Percentiles rank a stretch among this genome's conserved stretches.
Evolutionary conservation across 2,797 vertebrate species (phyloP).

Genomic region (Pangasius sanitwongsei): DNA sequence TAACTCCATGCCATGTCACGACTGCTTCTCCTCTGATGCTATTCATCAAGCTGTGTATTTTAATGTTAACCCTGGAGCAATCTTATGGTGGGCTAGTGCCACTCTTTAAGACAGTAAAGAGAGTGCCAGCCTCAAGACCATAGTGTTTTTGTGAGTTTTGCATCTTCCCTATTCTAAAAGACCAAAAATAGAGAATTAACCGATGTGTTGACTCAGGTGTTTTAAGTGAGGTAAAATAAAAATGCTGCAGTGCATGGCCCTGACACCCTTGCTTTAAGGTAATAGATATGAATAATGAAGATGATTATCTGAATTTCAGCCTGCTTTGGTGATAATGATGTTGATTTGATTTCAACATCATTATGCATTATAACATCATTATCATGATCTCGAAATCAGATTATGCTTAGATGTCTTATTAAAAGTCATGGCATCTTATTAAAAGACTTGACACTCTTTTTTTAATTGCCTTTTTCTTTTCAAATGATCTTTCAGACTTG

Average conservation of each 20-base stretch:
- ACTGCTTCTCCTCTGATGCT: slow-evolving; percentile 44
- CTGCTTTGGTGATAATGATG: slow-evolving; percentile 30
- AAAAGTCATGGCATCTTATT: slow-evolving; percentile 47
- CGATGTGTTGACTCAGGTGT: background rate
- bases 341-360: background rate
- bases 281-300: slow-evolving; percentile 5
- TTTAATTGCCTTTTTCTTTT: slow-evolving; percentile 65
- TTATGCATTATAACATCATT: slow-evolving; percentile 17
- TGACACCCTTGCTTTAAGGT: background rate
- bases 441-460: slow-evolving; percentile 22
- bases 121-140: background rate
- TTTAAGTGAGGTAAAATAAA: background rate
- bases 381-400: slow-evolving; percentile 34
- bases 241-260: background rate
- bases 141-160: background rate
- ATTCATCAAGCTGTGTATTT: slow-evolving; percentile 50
- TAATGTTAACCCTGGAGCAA: slow-evolving; percentile 30
- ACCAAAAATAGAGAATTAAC: background rate
- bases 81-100: background rate
- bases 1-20: slow-evolving; percentile 44
- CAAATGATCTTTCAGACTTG: slow-evolving; percentile 52
- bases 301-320: slow-evolving; percentile 14
- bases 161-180: background rate
- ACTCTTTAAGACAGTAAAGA: slow-evolving; percentile 13
- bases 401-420: slow-evolving; percentile 52